Conservation (phyloP, 2,888 invertebrate species). For the Volucella inflata region DNA sequence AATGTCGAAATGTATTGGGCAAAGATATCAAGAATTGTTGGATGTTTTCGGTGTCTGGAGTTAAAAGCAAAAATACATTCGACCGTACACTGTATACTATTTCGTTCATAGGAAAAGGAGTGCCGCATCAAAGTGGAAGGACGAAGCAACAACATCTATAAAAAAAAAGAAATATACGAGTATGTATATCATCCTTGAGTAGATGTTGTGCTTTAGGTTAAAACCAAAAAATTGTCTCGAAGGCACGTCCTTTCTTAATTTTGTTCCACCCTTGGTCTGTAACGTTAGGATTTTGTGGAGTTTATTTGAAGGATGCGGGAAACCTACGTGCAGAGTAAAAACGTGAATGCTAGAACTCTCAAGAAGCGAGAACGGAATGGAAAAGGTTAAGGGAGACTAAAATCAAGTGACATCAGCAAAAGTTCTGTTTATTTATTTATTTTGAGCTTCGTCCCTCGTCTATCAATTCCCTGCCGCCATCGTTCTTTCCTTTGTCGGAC, state of each 20-base stretch:
- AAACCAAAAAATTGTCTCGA: slow-evolving; percentile 64
- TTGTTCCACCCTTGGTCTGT: slow-evolving; percentile 50
- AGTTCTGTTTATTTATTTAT: slow-evolving; percentile 66
- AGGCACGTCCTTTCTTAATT: slow-evolving; percentile 69
- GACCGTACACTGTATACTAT: slow-evolving; percentile 32
- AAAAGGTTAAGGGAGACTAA: slow-evolving; percentile 17
- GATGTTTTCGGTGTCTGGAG: slow-evolving; percentile 40
- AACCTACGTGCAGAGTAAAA: slow-evolving; percentile 41
- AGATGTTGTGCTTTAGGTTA: slow-evolving; percentile 55
- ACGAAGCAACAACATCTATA: slow-evolving; percentile 2
- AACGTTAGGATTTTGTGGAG: slow-evolving; percentile 61
- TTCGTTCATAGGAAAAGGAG: slow-evolving; percentile 47
- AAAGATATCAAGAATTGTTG: slow-evolving; percentile 32
- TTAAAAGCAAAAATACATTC: slow-evolving; percentile 52
- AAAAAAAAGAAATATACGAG: background rate
- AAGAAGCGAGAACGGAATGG: slow-evolving; percentile 2
- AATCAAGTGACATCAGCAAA: slow-evolving; percentile 68
- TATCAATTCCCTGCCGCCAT: slow-evolving; percentile 15
- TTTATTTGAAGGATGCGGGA: slow-evolving; percentile 54
- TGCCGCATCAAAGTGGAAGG: slow-evolving; percentile 21
- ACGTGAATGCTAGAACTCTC: slow-evolving; percentile 16
- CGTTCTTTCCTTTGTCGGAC: slow-evolving; percentile 15
- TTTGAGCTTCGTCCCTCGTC: slow-evolving; percentile 16
- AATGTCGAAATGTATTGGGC: slow-evolving; percentile 62
- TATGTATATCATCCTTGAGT: slow-evolving; percentile 22